A percentile compares a stretch with the other conserved stretches of the same genome.
Conservation (phyloP, 2,888 invertebrate genomes). For the Pinctada fucata region DNA sequence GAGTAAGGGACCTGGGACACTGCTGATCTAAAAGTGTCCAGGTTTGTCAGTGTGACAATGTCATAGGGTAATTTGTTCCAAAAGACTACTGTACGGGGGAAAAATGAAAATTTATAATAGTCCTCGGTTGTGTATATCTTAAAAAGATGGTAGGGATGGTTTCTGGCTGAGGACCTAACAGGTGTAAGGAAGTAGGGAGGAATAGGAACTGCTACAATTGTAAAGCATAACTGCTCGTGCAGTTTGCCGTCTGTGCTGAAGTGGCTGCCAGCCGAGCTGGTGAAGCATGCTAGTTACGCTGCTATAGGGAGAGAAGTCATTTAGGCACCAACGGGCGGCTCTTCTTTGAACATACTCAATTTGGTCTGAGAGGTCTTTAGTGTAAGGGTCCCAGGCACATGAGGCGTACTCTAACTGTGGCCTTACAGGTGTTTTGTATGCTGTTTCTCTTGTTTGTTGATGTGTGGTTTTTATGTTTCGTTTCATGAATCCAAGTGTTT, state of each 20-base stretch:
- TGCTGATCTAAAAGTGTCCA: too few relatives aligned
- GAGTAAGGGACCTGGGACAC: too few relatives aligned
- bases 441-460: background rate
- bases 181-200: constrained; percentile 7
- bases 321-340: background rate
- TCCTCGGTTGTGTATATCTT: background rate
- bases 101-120: constrained; percentile 23
- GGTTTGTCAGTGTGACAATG: too few relatives aligned
- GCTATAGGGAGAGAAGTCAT: constrained; percentile 2
- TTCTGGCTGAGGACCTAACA: background rate
- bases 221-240: background rate
- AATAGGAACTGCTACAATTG: background rate
- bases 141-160: background rate
- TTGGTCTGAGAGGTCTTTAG: background rate
- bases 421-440: background rate
- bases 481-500: background rate
- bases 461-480: background rate
- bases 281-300: background rate
- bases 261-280: background rate
- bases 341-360: background rate
- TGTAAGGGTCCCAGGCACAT: background rate
- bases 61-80: background rate
- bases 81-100: background rate
- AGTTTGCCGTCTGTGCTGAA: background rate
- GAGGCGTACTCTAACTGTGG: background rate